These are phyloP conservation scores for Cataglyphis albicans DNA, from an alignment of 2,888 invertebrate genomes.

Conservation along the genomic window DNA sequence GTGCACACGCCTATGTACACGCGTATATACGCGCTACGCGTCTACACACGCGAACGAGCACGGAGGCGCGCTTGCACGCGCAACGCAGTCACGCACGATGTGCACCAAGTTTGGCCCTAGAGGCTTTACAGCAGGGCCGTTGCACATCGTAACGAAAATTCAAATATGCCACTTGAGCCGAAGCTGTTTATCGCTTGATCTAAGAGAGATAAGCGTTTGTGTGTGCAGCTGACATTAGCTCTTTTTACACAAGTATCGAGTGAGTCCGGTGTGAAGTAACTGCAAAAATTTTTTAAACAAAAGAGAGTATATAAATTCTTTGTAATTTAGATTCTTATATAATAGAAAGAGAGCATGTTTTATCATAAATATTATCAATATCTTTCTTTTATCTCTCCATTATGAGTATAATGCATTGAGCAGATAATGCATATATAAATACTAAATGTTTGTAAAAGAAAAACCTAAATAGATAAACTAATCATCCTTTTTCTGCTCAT, in stretches of 20 bases:
- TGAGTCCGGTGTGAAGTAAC: neutral
- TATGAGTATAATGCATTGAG: neutral
- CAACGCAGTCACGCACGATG: conserved; percentile 82
- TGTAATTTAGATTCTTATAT: neutral
- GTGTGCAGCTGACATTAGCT: neutral
- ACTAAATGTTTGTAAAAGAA: neutral
- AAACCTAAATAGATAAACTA: neutral
- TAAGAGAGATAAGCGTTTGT: neutral
- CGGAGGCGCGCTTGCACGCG: conserved; percentile 54
- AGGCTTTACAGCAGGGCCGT: conserved; percentile 83
- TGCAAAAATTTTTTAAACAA: neutral
- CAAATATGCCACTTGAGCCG: conserved; percentile 65
- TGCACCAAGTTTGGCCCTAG: conserved; percentile 82
- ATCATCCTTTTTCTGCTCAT: neutral
- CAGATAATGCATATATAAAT: neutral
- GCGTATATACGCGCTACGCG: conserved; percentile 53
- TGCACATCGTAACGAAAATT: conserved; percentile 81
- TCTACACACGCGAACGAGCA: conserved; percentile 57
- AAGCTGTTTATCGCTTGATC: conserved; percentile 49
- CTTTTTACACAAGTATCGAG: neutral
- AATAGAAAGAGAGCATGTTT: neutral
- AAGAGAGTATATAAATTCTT: no score
- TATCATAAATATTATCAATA: neutral
- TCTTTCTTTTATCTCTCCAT: neutral
- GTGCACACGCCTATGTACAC: conserved; percentile 49